Conservation (phyloP, 2,797 vertebrate species). For the Heliangelus exortis region DNA sequence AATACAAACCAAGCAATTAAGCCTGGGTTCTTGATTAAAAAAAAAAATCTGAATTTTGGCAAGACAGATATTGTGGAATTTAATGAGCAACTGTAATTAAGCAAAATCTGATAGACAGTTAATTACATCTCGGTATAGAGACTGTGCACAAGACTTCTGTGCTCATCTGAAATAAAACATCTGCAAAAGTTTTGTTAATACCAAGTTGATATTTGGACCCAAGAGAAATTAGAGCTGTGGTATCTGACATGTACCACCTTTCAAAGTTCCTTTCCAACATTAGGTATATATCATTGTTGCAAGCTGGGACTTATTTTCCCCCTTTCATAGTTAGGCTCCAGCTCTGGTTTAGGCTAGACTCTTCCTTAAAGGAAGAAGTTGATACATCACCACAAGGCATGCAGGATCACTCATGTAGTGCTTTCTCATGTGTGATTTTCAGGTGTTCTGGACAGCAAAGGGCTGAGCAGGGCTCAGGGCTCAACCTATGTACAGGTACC, state of each 20-base stretch:
- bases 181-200: not conserved
- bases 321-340: not conserved
- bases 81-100: not conserved
- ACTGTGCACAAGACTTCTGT: no score
- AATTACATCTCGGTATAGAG: not conserved
- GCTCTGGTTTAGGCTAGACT: not conserved
- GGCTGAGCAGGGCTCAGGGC: not conserved
- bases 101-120: not conserved
- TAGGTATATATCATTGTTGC: not conserved
- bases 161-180: not conserved
- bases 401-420: not conserved
- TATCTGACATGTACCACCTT: not conserved
- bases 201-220: not conserved
- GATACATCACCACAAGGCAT: not conserved
- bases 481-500: not conserved
- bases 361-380: not conserved
- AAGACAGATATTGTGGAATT: not conserved
- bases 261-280: not conserved
- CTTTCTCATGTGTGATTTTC: not conserved
- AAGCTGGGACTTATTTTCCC: not conserved
- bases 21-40: not conserved
- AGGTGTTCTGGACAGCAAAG: not conserved
- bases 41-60: not conserved
- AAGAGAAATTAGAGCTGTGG: not conserved
- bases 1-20: rapidly evolving